phyloP scores from a whole-genome alignment of 2,113 vertebrate species.

The Otis tarda region DNA sequence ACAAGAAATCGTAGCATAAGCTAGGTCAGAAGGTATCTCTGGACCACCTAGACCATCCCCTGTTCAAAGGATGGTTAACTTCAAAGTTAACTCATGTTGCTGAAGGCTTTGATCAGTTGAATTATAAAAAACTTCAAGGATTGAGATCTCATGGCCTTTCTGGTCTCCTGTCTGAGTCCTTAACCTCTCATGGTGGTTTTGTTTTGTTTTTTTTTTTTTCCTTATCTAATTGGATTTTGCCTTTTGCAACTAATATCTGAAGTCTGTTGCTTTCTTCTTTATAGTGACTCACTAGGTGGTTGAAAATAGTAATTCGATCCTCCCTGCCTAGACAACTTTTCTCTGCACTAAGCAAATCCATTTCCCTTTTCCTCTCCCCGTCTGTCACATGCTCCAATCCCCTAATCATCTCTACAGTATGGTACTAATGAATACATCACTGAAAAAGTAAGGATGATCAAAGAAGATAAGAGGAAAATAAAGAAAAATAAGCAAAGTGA shows the following conservation, averaged over 20 bases:
- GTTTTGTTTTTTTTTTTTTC: not conserved
- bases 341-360: not conserved
- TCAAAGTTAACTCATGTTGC: not conserved
- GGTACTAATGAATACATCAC: not conserved
- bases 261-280: not conserved
- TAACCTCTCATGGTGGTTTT: not conserved
- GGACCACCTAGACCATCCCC: not conserved
- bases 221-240: not conserved
- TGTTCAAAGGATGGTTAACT: not conserved
- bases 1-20: not conserved
- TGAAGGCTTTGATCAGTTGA: not conserved
- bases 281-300: not conserved
- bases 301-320: fast-evolving
- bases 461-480: not conserved
- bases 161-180: not conserved
- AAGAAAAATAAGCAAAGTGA: not conserved
- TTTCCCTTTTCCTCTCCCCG: not conserved
- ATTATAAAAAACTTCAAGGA: not conserved
- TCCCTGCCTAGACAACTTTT: not conserved
- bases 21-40: not conserved
- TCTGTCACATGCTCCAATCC: not conserved
- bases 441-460: not conserved
- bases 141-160: not conserved
- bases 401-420: not conserved
- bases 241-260: not conserved